Conservation (phyloP, 2,797 vertebrate genomes). For the Catharus ustulatus region DNA sequence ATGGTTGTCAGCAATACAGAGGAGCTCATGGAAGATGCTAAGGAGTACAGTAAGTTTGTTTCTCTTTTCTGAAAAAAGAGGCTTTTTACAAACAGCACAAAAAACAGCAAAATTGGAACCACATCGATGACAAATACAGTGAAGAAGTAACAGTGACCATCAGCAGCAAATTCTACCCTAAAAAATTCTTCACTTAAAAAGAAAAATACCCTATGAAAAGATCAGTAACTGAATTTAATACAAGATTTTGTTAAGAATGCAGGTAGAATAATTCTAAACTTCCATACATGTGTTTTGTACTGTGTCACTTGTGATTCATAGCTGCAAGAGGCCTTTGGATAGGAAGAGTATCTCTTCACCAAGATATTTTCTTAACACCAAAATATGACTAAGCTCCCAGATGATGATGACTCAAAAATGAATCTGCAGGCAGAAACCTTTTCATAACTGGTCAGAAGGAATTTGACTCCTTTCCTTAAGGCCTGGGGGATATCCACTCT, state of each 20-base stretch:
- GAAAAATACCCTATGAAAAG: not conserved
- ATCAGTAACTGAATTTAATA: not conserved
- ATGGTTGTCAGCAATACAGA: not conserved
- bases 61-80: not conserved
- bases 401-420: constrained; percentile 79
- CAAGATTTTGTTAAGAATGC: not conserved
- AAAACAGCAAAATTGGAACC: not conserved
- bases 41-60: not conserved
- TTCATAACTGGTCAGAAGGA: constrained; percentile 78
- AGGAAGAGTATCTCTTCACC: constrained; percentile 77
- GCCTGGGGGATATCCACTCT: constrained; percentile 86
- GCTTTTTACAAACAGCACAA: not conserved
- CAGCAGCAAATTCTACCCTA: not conserved
- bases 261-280: not conserved
- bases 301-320: constrained; percentile 34
- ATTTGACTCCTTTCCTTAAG: constrained; percentile 83
- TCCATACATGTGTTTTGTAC: not conserved
- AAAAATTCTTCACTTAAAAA: not conserved
- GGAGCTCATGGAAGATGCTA: not conserved
- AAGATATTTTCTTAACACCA: constrained; percentile 80
- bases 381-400: constrained; percentile 69
- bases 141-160: not conserved
- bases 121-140: not conserved
- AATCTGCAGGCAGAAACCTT: constrained; percentile 84
- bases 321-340: constrained; percentile 85